Conservation (phyloP, 2,888 invertebrate genomes). For the Heteromyza rotundicornis region DNA sequence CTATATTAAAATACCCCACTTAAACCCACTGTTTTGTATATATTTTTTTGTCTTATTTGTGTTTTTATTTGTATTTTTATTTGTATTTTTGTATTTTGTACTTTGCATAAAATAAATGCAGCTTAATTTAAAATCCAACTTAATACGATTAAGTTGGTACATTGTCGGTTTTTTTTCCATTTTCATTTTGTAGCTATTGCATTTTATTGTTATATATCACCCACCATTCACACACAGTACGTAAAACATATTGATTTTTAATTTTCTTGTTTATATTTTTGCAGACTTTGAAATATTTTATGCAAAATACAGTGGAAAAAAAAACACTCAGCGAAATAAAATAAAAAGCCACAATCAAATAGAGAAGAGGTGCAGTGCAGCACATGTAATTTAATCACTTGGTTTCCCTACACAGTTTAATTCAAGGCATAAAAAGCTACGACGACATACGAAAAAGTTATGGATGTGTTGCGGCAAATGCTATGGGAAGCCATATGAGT, state of each 20-base stretch:
- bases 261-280: slow-evolving; percentile 39
- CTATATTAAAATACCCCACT: not conserved
- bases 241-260: slow-evolving; percentile 36
- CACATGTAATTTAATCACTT: not conserved
- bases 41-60: too few relatives aligned
- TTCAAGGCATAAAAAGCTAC: not conserved
- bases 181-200: not conserved
- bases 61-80: too few relatives aligned
- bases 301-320: not conserved
- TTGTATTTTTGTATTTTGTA: not conserved
- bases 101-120: not conserved
- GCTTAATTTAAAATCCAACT: slow-evolving; percentile 45
- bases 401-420: not conserved
- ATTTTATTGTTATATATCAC: not conserved
- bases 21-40: not conserved
- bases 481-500: slow-evolving; percentile 2
- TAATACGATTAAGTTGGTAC: slow-evolving; percentile 54
- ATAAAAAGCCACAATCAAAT: too few relatives aligned
- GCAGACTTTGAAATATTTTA: slow-evolving; percentile 5
- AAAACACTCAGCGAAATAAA: not conserved
- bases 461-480: not conserved
- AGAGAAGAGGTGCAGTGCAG: not conserved
- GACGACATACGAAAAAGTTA: not conserved
- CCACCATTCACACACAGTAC: not conserved
- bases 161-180: too few relatives aligned